These are phyloP conservation scores for Watersipora subatra DNA, from an alignment of 1,140 invertebrate genomes.

Conservation along the genomic window DNA sequence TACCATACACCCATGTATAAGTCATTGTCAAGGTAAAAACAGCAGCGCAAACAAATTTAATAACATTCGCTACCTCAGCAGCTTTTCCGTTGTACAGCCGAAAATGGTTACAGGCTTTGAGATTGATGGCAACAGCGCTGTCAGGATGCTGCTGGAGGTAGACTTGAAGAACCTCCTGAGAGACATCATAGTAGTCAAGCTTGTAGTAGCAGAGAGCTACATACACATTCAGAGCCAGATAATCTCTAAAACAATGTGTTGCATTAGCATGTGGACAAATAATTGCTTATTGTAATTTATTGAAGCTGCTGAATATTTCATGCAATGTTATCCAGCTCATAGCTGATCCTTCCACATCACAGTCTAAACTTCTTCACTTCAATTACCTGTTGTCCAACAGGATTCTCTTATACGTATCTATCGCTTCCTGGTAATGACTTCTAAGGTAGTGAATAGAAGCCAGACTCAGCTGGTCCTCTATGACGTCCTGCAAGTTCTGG, in stretches of 20 bases:
- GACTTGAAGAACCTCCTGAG: conserved; percentile 76
- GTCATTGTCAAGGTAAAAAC: too few relatives aligned
- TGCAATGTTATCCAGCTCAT: too few relatives aligned
- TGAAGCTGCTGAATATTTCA: too few relatives aligned
- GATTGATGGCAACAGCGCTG: conserved; percentile 83
- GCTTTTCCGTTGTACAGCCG: conserved; percentile 84
- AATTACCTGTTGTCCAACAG: conserved; percentile 71
- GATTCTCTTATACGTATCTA: conserved; percentile 94
- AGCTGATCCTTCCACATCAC: too few relatives aligned
- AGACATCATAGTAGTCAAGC: conserved; percentile 61
- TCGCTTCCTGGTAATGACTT: conserved; percentile 93
- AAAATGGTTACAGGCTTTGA: conserved; percentile 80
- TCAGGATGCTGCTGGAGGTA: conserved; percentile 85
- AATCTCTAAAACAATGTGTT: conserved; percentile 70
- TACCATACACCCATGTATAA: too few relatives aligned
- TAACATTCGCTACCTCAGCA: conserved; percentile 72
- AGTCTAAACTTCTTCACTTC: too few relatives aligned
- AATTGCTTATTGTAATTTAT: too few relatives aligned
- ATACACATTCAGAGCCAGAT: conserved; percentile 87
- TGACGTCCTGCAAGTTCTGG: conserved; percentile 66
- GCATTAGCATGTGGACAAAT: too few relatives aligned
- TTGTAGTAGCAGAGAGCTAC: conserved; percentile 96
- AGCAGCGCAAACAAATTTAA: too few relatives aligned
- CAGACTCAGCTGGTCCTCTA: conserved; percentile 86
- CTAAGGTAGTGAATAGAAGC: conserved; percentile 91